A percentile compares a stretch with the other conserved stretches of the same genome.
These are phyloP conservation scores for Xenopus laevis DNA, from an alignment of 2,113 vertebrate genomes.

Conservation along the genomic window DNA sequence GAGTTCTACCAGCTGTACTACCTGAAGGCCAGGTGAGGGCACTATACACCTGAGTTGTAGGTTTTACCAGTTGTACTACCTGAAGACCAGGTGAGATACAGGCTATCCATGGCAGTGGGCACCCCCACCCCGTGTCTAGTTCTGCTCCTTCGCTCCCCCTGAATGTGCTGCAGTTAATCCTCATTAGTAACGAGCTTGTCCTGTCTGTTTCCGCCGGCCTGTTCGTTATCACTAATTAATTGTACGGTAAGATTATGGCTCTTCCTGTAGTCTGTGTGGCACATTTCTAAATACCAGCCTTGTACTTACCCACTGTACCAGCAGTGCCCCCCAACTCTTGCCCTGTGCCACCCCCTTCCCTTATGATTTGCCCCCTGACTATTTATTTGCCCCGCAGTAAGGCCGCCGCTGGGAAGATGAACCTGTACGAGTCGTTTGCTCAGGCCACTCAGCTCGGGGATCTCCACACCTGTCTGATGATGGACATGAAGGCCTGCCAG, in stretches of 20 bases:
- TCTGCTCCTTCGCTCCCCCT: no score
- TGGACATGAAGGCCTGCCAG: slow-evolving; percentile 98
- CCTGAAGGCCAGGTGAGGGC: background rate
- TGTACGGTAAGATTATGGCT: background rate
- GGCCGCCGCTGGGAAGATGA: slow-evolving; percentile 91
- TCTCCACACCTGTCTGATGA: slow-evolving; percentile 94
- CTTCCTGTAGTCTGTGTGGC: no score
- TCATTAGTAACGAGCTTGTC: slow-evolving; percentile 12
- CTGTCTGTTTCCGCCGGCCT: accelerated
- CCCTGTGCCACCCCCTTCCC: no score
- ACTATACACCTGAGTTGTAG: background rate
- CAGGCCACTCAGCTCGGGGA: slow-evolving; percentile 92
- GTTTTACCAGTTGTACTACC: background rate
- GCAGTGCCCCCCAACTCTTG: no score
- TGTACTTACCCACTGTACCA: no score
- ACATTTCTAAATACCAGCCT: no score
- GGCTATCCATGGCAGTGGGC: background rate
- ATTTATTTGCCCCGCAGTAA: slow-evolving; percentile 67
- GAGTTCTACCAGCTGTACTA: accelerated
- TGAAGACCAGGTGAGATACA: background rate
- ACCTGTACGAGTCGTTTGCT: slow-evolving; percentile 90
- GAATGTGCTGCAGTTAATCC: background rate
- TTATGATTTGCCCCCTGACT: background rate
- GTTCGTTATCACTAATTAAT: slow-evolving; percentile 17
- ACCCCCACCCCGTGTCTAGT: no score